A percentile compares a stretch with the other conserved stretches of the same genome.
Evolutionary conservation across 1,140 invertebrate species (phyloP).

Genomic region (Maniola jurtina): DNA sequence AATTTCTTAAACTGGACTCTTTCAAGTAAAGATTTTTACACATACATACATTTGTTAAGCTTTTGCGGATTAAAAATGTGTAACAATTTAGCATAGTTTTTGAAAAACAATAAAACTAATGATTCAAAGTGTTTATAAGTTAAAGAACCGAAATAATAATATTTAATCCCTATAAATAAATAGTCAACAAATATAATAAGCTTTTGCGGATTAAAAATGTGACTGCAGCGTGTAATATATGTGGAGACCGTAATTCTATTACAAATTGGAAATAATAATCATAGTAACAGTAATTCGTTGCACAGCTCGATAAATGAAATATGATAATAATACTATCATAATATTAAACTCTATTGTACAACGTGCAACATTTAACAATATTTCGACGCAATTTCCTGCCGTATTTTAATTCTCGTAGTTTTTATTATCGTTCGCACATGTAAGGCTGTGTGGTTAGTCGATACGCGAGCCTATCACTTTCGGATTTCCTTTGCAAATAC

Average conservation of each 20-base stretch:
- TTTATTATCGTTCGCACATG: not conserved
- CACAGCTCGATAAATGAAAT: slow-evolving; percentile 30
- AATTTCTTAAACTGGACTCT: too few species aligned
- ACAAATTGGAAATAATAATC: slow-evolving; percentile 26
- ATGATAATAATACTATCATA: slow-evolving; percentile 26
- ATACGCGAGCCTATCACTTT: slow-evolving; percentile 16
- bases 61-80: too few species aligned
- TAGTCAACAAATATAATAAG: not conserved
- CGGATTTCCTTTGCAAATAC: slow-evolving; percentile 29
- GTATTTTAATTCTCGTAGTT: not conserved
- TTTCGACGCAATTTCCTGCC: not conserved
- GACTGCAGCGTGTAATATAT: slow-evolving; percentile 7
- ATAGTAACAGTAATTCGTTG: slow-evolving; percentile 29
- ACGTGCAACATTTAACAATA: slow-evolving; percentile 1
- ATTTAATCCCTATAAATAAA: too few species aligned
- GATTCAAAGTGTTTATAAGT: too few species aligned
- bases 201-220: not conserved
- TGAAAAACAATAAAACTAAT: too few species aligned
- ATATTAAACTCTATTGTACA: slow-evolving; percentile 23
- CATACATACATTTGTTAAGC: too few species aligned
- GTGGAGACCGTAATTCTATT: slow-evolving; percentile 10
- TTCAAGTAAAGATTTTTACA: too few species aligned
- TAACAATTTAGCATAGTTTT: too few species aligned
- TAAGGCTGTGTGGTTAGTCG: not conserved
- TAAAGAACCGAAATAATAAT: too few species aligned